These are phyloP conservation scores for Orchestes rusci DNA, from an alignment of 2,888 invertebrate genomes.

Conservation along the genomic window DNA sequence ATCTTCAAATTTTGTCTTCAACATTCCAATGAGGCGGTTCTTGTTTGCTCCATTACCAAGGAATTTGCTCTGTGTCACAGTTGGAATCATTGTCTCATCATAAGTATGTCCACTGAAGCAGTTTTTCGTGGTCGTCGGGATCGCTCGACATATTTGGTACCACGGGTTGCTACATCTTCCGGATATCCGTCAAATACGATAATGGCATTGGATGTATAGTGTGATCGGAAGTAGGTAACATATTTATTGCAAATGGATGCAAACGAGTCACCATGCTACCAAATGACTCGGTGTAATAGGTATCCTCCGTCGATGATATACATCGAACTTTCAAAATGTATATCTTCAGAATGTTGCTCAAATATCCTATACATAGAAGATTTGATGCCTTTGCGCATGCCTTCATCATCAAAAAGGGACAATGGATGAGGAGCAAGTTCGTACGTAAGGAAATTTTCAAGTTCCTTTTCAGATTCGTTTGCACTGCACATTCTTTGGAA, in stretches of 20 bases:
- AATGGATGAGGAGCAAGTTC: background rate
- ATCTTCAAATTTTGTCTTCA: conserved; percentile 12
- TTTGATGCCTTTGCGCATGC: conserved; percentile 10
- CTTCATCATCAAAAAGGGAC: conserved; percentile 2
- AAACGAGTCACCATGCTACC: conserved; percentile 25
- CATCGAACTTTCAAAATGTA: conserved; percentile 19
- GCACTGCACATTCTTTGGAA: background rate
- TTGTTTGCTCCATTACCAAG: conserved; percentile 26
- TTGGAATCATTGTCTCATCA: conserved; percentile 14
- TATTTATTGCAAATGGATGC: conserved; percentile 25
- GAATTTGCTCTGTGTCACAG: conserved; percentile 27
- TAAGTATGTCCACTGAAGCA: conserved; percentile 26
- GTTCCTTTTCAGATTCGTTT: background rate
- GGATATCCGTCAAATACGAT: conserved; percentile 28
- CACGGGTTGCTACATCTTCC: conserved; percentile 24
- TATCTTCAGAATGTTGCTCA: conserved; percentile 5
- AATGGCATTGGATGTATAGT: conserved; percentile 18
- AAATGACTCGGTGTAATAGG: conserved; percentile 26
- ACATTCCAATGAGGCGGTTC: conserved; percentile 25
- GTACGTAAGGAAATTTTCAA: background rate
- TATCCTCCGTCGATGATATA: conserved; percentile 28
- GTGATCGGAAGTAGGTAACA: conserved; percentile 21
- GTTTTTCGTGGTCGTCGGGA: conserved; percentile 26
- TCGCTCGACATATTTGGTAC: conserved; percentile 30
- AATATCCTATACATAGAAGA: conserved; percentile 26